Evolutionary conservation across 2,888 invertebrate species (phyloP), one percentile per base, ranked within the genome.

Genomic region (Eudasyphora cyanicolor): DNA sequence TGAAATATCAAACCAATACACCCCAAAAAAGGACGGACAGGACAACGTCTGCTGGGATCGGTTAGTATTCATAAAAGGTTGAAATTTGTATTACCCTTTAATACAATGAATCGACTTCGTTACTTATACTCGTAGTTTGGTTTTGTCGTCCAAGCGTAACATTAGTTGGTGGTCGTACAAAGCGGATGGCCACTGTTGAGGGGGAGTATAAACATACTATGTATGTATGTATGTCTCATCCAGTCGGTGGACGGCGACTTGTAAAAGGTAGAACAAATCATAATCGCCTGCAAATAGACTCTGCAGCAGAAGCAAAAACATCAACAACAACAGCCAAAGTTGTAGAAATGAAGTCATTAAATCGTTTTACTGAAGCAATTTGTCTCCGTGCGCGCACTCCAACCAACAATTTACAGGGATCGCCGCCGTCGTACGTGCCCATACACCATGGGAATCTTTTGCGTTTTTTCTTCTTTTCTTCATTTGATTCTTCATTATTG

Each of bases 381-480:
- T 81, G 84, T 81, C 71, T 74, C 74, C 62, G 17, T 38, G 64
- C 64, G 38, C 12, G 19, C 64, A 21, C 64, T 10, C 64, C 21
- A 19, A 19, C 64, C 27, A 17, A n/a, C 60, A 14, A 17, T 21
- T 21, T 32, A 62, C 71, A 76, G n/a, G 60, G 67, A 62, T 49
- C 73, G 73, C 51, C 57, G 45, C 60, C 67, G 54, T 8, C 79
- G 87, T 89, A 90, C 91, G 90, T 90, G 90, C 87, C 86, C 88
- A 90, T 90, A 89, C 88, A 87, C 87, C 90, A 88, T 90, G 91
- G 90, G 91, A 90, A 90, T 88, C 85, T 80, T 84, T 73, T 73
- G 49, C 42, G 69, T 67, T 67, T 19, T 64, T 19, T 29, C 49
- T 21, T 70, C 51, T 67, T 14, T 7, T 32, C 10, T 51, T 57